Evolutionary conservation across 2,113 vertebrate species (phyloP).

Genomic region (Pluvianellus socialis): DNA sequence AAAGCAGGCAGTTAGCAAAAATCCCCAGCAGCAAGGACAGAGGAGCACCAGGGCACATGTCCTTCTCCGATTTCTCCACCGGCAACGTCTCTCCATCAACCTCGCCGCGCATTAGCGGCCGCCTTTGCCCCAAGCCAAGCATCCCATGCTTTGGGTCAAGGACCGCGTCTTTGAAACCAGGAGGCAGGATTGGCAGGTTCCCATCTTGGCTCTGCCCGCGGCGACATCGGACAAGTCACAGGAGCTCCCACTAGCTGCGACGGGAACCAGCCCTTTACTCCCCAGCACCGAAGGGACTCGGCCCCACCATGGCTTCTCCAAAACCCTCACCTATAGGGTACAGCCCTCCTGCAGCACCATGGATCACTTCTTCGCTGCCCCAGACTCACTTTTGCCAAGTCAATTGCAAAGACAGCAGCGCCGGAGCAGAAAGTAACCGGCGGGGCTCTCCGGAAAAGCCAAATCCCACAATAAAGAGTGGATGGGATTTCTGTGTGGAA

Average conservation of each 20-base stretch:
- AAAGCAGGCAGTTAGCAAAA: not conserved
- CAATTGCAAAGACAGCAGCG: not conserved
- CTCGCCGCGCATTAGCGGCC: not conserved
- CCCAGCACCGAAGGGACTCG: fast-evolving
- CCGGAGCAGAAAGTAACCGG: not conserved
- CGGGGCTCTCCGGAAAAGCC: not conserved
- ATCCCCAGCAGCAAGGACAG: not conserved
- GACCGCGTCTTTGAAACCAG: not conserved
- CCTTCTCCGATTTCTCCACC: not conserved
- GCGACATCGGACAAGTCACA: fast-evolving
- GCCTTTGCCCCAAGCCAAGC: not conserved
- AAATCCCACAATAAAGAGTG: not conserved
- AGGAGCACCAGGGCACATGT: not conserved
- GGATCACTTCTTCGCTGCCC: fast-evolving
- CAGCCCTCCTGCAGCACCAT: fast-evolving
- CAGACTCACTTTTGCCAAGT: not conserved
- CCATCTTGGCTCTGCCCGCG: fast-evolving
- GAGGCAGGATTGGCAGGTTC: not conserved
- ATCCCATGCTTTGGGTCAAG: not conserved
- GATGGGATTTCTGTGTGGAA: not conserved
- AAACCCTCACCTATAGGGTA: fast-evolving
- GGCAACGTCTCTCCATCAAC: not conserved
- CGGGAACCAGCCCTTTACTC: fast-evolving
- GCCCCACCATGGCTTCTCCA: not conserved
- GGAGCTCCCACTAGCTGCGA: not conserved